Base-by-base conservation (phyloP, 30 jellyfish, hydroid and myxozoan genomes). In the Hydra vulgaris region DNA sequence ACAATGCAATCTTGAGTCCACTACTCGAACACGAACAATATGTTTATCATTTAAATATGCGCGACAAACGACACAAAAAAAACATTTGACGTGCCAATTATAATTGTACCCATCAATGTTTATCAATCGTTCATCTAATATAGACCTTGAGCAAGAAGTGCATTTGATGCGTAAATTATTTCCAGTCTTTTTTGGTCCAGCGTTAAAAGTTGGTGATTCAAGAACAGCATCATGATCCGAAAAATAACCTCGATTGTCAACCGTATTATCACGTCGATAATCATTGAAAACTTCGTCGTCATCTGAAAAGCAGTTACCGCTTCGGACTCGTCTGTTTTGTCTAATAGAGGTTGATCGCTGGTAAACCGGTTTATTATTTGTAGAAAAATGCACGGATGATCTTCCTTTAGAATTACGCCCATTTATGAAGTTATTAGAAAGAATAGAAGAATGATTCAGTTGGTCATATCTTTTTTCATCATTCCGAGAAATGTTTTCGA, bases 271-370 rank as follows among this genome's bases (percentile, higher is more conserved):
- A 22, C 70, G 83, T 22, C 83, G 27, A 55, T 54, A 25, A 27
- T 80, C 87, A 17, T 80, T 21, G 72, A 80, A 80, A 27, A 80
- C 84, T 23, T 80, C 87, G 40, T 80, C 87, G 72, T 80, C 87
- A 26, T 80, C 87, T 4, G 87, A 80, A 66, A 80, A 80, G 27
- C 81, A 67, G 54, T 5, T 23, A 1, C 8, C 17, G 22, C 8
- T 7, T 73, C 66, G 7, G 3, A 74, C 23, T 21, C 81, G 74
- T 26, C 22, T 23, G 61, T 7, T 18, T 3, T 73, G 7, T 27
- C 23, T 73, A 8, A 68, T 16, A 1, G 15, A 68, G 25, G 7
- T 23, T 16, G 75, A 68, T n/a, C 75, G 75, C 75, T 68, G 15
- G 66, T 73, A 73, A 1, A 26, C 61, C 23, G 54, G 81, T 26